phyloP scores from a whole-genome alignment of 2,888 invertebrate genomes.

The Phytoseiulus persimilis region DNA sequence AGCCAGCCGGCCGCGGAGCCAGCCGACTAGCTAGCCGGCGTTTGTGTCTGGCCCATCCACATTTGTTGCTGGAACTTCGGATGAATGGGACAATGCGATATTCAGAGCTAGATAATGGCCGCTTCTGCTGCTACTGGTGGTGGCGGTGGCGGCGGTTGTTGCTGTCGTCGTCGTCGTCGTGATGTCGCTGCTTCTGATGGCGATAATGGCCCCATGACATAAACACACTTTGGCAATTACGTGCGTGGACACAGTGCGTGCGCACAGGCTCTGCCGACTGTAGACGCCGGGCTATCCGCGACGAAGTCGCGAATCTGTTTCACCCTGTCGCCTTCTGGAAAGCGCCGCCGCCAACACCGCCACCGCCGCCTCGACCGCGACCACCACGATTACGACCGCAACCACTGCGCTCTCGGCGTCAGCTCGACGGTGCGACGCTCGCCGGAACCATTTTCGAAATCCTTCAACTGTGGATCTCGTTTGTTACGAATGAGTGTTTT shows the following conservation, averaged over 20 bases:
- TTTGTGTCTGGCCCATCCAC: neutral
- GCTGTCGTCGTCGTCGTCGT: neutral
- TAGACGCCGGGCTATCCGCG: neutral
- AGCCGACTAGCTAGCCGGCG: neutral
- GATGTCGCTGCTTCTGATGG: constrained; percentile 5
- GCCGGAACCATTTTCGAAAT: too few relatives aligned
- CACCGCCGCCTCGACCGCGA: neutral
- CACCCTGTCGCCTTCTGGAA: neutral
- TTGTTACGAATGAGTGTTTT: too few relatives aligned
- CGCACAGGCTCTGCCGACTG: neutral
- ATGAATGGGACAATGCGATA: constrained; percentile 5
- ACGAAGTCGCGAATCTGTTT: neutral
- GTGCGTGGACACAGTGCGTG: neutral
- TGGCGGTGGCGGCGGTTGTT: neutral
- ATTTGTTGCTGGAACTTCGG: neutral
- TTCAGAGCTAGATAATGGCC: neutral
- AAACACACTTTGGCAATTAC: neutral
- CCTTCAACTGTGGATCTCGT: too few relatives aligned
- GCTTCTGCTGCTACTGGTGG: neutral
- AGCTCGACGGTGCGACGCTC: too few relatives aligned
- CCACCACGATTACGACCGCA: neutral
- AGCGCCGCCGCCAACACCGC: neutral
- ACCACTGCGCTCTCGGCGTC: too few relatives aligned
- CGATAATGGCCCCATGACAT: neutral
- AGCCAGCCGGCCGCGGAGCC: neutral